Base-by-base conservation (phyloP, 2,888 invertebrate species). In the Lasioglossum oenotherae region DNA sequence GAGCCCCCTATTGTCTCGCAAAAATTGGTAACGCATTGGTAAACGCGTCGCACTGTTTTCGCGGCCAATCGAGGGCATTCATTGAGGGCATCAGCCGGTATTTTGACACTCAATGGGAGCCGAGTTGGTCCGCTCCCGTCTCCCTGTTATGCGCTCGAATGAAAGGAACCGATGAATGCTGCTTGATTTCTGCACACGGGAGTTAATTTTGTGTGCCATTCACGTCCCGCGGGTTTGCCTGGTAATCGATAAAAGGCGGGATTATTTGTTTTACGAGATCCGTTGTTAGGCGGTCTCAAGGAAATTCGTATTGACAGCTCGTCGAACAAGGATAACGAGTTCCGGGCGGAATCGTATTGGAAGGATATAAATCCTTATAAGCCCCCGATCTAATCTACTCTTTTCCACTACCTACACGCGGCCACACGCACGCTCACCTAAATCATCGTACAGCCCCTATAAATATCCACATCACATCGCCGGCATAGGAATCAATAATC, bases 401-500 rank as follows among this genome's bases (percentile, higher is more conserved):
- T 2, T 2, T 8, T 19, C 16, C 31, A 6, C 64, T 8, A 2
- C 64, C 19, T 60, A 60, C 27, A 3, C 27, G 31, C 19, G 64
- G 6, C 8, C 64, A 31, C 64, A 31, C 19, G 64, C 8, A 19
- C 64, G 31, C 31, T 8, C 64, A 8, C 64, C 64, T 67, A 67
- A 67, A 67, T 67, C 64, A 67, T 67, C 31, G 31, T 16, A 6
- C 64, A 67, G 35, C 64, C 31, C 64, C 64, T 35, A 67, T 67
- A 67, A 67, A 67, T 67, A 67, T 67, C 64, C 31, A 16, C 64
- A 31, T 31, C 64, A 8, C 64, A 2, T 31, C 64, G 31, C 31
- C 64, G 64, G 31, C 35, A 8, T 35, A 31, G 64, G 31, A 67
- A 67, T 67, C 64, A 67, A 67, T 67, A 67, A 67, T 67, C 64